A percentile compares a stretch with the other conserved stretches of the same genome.
phyloP scores from a whole-genome alignment of 2,888 invertebrate species.

The Chirona hameri region DNA sequence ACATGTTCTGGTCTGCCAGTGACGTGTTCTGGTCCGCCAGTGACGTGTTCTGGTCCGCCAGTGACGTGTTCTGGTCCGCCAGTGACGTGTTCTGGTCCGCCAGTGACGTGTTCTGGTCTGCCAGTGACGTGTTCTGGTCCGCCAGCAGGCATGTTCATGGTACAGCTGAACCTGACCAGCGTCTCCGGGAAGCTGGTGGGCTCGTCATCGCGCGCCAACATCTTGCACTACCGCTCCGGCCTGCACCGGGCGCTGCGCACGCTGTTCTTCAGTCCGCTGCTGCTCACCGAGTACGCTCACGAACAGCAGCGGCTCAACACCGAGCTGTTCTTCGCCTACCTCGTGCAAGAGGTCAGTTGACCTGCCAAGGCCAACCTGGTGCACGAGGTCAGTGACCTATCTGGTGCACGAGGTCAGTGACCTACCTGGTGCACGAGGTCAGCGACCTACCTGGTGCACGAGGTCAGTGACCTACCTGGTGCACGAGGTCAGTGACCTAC shows the following conservation, averaged over 20 bases:
- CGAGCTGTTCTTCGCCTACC: not conserved
- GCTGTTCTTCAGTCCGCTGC: constrained; percentile 2
- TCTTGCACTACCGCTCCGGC: not conserved
- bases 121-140: no score
- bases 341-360: not conserved
- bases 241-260: constrained; percentile 24
- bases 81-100: not conserved
- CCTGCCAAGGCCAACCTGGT: no score
- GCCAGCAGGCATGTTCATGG: constrained; percentile 26
- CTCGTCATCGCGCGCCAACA: constrained; percentile 9
- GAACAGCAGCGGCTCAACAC: not conserved
- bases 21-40: not conserved
- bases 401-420: no score
- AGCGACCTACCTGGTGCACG: no score
- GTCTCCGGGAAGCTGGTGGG: not conserved
- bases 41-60: not conserved
- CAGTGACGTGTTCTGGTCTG: not conserved
- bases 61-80: not conserved
- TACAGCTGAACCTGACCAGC: constrained; percentile 22
- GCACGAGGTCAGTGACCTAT: no score
- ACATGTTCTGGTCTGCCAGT: no score
- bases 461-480: no score
- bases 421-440: no score
- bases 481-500: no score
- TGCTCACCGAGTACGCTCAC: not conserved